phyloP scores from a whole-genome alignment of 2,888 invertebrate genomes.

The Drosophila histrio region DNA sequence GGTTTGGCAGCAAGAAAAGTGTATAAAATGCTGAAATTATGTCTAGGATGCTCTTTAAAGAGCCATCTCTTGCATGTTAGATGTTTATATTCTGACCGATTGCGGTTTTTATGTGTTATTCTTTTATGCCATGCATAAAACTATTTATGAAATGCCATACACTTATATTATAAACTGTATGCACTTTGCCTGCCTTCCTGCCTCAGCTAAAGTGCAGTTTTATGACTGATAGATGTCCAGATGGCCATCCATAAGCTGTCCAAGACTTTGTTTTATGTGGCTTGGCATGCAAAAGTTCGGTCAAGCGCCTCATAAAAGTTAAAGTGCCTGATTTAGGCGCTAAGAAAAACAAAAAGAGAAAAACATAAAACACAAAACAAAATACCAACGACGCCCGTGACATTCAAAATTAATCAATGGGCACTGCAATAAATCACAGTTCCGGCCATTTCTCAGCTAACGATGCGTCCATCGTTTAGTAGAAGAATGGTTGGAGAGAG shows the following conservation, averaged over 20 bases:
- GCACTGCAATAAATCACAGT: conserved; percentile 57
- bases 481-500: neutral
- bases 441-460: conserved; percentile 51
- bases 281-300: conserved; percentile 18
- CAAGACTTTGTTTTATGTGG: conserved; percentile 56
- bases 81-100: conserved; percentile 40
- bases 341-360: neutral
- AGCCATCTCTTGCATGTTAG: neutral
- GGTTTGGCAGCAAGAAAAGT: conserved; percentile 3
- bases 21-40: conserved; percentile 27
- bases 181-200: conserved; percentile 38
- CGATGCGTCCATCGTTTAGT: conserved; percentile 26
- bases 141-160: conserved; percentile 65
- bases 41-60: conserved; percentile 38
- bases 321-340: conserved; percentile 34
- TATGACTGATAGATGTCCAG: conserved; percentile 33
- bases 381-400: conserved; percentile 11
- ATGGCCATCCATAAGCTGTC: conserved; percentile 12
- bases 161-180: conserved; percentile 16
- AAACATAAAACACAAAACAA: neutral
- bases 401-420: conserved; percentile 66
- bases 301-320: conserved; percentile 50
- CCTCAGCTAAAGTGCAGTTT: conserved; percentile 27
- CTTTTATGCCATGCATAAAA: conserved; percentile 57
- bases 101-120: conserved; percentile 44